Evolutionary conservation across 53 echinoderm and acorn worm genomes (phyloP).

Genomic region (Stichopus horrens): DNA sequence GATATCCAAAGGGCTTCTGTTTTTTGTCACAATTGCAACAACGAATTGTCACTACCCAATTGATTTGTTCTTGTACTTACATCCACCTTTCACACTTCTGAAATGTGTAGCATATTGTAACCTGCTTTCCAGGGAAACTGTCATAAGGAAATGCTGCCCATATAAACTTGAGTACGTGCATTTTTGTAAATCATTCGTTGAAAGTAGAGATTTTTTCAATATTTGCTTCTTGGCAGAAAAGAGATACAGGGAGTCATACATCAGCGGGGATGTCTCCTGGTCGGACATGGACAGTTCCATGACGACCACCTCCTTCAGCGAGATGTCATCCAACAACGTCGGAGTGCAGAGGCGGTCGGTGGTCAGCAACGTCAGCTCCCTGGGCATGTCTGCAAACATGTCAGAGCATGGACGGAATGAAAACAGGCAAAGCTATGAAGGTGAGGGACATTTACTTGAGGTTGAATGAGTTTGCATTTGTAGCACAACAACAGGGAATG

Average conservation of each 20-base stretch:
- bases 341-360: conserved; percentile 83
- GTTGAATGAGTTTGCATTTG: no score
- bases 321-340: conserved; percentile 71
- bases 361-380: conserved; percentile 87
- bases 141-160: neutral
- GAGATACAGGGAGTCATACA: conserved; percentile 96
- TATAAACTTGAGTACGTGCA: no score
- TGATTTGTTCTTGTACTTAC: no score
- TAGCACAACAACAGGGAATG: no score
- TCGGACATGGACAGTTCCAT: conserved; percentile 94
- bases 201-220: neutral
- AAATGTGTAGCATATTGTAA: neutral
- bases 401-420: conserved; percentile 78
- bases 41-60: no score
- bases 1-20: no score
- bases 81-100: neutral
- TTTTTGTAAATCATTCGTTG: no score
- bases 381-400: conserved; percentile 90
- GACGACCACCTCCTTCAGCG: conserved; percentile 88
- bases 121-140: neutral
- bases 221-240: conserved; percentile 66
- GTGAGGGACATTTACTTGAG: conserved; percentile 40
- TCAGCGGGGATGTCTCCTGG: conserved; percentile 94
- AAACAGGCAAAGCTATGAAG: conserved; percentile 75
- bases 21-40: no score